phyloP scores from a whole-genome alignment of 2,797 vertebrate genomes.

The Eurystomus glaucurus region DNA sequence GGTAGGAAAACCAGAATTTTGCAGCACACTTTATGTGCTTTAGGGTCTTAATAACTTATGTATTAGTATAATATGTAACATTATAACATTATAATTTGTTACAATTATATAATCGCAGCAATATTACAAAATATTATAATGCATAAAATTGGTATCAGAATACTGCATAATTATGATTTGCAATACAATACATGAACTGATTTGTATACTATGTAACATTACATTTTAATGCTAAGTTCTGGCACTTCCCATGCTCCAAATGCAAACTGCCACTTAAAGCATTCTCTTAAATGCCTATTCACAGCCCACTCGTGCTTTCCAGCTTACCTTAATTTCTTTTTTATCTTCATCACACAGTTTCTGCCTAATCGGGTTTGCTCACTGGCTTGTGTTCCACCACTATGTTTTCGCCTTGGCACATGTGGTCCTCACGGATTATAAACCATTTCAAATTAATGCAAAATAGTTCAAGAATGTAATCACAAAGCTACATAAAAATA shows the following conservation, averaged over 20 bases:
- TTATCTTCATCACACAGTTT: background rate
- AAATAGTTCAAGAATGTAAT: background rate
- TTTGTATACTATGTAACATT: background rate
- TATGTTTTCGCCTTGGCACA: background rate
- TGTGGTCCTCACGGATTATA: background rate
- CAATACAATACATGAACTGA: background rate
- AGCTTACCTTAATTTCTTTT: background rate
- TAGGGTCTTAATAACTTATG: background rate
- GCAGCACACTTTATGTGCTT: background rate
- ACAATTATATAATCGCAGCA: conserved; percentile 42
- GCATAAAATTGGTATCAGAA: conserved; percentile 17
- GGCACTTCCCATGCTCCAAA: background rate
- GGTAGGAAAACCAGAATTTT: background rate
- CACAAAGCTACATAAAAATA: background rate
- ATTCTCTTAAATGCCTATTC: background rate
- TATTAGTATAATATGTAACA: background rate
- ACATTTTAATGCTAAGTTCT: background rate
- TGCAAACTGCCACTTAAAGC: background rate
- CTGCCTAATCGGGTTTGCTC: background rate
- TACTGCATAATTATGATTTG: conserved; percentile 12
- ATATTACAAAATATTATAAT: conserved; percentile 33
- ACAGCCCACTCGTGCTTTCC: background rate
- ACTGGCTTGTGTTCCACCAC: background rate
- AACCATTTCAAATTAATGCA: background rate
- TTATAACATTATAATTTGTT: background rate